These are phyloP conservation scores for Sarotherodon lohbergeri DNA, from an alignment of 2,113 vertebrate species.

Conservation along the genomic window DNA sequence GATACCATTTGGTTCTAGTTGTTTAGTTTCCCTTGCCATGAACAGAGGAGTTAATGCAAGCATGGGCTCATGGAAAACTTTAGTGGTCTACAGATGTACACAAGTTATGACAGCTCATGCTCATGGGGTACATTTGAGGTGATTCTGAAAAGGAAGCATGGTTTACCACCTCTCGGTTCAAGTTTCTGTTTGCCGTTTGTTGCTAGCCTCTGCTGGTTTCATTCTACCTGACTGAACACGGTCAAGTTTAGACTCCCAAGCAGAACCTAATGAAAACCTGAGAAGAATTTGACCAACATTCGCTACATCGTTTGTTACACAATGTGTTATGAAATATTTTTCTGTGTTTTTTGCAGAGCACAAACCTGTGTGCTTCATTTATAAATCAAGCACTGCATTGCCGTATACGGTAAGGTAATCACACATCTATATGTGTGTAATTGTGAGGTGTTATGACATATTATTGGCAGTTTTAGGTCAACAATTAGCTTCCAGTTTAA, in stretches of 20 bases:
- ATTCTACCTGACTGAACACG: not conserved
- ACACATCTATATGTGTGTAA: not conserved
- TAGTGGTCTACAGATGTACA: not conserved
- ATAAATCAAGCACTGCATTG: not conserved
- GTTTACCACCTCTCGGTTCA: conserved; percentile 2
- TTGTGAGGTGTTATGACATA: not conserved
- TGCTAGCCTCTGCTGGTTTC: not conserved
- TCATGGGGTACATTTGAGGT: not conserved
- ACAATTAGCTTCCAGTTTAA: not conserved
- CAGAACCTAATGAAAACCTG: not conserved
- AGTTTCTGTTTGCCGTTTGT: not conserved
- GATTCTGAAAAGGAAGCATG: not conserved
- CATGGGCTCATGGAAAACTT: not conserved
- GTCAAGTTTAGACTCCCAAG: not conserved
- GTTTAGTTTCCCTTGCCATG: not conserved
- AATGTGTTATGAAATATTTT: not conserved
- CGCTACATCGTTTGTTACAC: not conserved
- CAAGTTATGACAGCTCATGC: not conserved
- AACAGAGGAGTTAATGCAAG: not conserved
- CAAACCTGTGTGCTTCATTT: not conserved
- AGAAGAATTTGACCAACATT: not conserved
- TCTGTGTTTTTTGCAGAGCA: not conserved
- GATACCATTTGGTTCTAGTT: not conserved
- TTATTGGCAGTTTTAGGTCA: not conserved
- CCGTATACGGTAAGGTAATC: not conserved